Percentiles rank a stretch among this genome's conserved stretches.
phyloP scores from a whole-genome alignment of 1,140 invertebrate genomes.

The Phocides pigmalion region DNA sequence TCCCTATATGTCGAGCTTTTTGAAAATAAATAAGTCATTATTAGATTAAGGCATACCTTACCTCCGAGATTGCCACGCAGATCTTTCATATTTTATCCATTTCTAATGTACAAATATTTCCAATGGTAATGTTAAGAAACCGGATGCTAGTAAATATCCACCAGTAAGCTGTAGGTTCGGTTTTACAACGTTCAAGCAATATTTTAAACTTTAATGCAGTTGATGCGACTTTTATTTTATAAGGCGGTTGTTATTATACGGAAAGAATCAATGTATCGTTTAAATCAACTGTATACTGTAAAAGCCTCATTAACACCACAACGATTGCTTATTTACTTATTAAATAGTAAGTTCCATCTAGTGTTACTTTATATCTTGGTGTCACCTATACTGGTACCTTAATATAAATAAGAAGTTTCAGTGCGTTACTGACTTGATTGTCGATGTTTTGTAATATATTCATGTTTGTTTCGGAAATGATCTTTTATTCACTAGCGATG shows the following conservation, averaged over 20 bases:
- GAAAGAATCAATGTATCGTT: too few relatives aligned
- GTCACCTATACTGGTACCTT: background rate
- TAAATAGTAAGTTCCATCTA: background rate
- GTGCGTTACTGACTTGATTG: too few relatives aligned
- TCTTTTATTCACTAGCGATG: background rate
- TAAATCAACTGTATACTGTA: too few relatives aligned
- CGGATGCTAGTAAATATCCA: background rate
- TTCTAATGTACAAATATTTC: slow-evolving; percentile 17
- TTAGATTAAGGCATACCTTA: slow-evolving; percentile 20
- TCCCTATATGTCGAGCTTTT: slow-evolving; percentile 88
- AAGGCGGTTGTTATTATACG: too few relatives aligned
- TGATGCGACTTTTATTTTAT: too few relatives aligned
- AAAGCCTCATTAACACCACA: too few relatives aligned
- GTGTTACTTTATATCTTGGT: background rate
- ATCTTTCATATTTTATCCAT: background rate
- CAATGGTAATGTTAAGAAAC: background rate
- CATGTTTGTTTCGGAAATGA: background rate
- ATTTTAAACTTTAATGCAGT: too few relatives aligned
- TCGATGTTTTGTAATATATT: too few relatives aligned
- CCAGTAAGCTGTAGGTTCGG: background rate
- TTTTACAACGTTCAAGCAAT: background rate
- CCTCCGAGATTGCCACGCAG: slow-evolving; percentile 3
- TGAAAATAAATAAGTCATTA: slow-evolving; percentile 65
- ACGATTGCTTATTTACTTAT: background rate
- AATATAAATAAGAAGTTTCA: background rate